phyloP scores from a whole-genome alignment of 2,888 invertebrate species.

The Cephus pygmeus region DNA sequence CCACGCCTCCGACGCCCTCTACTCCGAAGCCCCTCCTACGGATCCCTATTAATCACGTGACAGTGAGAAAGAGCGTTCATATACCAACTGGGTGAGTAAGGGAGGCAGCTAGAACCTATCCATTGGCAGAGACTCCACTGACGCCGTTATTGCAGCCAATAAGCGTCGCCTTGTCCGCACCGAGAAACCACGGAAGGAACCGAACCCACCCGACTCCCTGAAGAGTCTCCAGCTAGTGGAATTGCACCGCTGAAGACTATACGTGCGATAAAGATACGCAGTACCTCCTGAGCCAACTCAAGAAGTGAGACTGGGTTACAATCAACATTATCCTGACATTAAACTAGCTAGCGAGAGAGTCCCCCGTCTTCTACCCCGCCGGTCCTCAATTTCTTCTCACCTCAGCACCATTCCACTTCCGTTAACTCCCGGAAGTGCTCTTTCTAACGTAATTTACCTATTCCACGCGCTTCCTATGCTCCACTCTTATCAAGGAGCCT shows the following conservation, averaged over 20 bases:
- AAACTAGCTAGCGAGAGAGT: constrained; percentile 25
- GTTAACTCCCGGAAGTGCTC: background rate
- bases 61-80: background rate
- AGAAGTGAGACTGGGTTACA: constrained; percentile 26
- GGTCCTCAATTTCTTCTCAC: background rate
- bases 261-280: constrained; percentile 1
- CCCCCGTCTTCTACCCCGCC: background rate
- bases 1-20: constrained; percentile 36
- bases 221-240: background rate
- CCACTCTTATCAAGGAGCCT: background rate
- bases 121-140: background rate
- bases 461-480: background rate
- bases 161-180: background rate
- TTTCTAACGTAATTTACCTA: background rate
- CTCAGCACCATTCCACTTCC: background rate
- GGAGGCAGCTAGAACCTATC: background rate
- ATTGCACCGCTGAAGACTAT: background rate
- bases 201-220: background rate
- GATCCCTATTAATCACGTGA: constrained; percentile 28
- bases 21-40: constrained; percentile 20
- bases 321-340: constrained; percentile 32
- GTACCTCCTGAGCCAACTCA: background rate
- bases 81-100: background rate
- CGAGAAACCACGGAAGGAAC: background rate
- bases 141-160: background rate